Evolutionary conservation across 2,888 invertebrate species (phyloP).

Genomic region (Pachydiplax longipennis): DNA sequence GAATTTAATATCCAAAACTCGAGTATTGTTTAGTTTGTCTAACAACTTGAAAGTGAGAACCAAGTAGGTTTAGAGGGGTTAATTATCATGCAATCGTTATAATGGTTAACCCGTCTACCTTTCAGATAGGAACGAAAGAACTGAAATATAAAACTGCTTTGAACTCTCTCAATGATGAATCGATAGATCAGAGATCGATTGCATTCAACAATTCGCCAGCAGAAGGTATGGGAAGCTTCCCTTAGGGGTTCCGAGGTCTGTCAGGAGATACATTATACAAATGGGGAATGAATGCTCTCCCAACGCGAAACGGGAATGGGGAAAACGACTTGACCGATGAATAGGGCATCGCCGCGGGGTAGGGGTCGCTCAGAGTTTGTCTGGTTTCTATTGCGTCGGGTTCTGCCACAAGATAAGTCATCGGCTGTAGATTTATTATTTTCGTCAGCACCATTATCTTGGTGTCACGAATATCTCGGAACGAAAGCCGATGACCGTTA

Average conservation of each 20-base stretch:
- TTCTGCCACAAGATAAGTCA: conserved; percentile 34
- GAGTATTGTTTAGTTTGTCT: no score
- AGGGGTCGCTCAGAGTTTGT: not conserved
- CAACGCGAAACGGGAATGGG: not conserved
- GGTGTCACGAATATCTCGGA: conserved; percentile 6
- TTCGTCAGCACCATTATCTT: not conserved
- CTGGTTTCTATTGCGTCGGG: conserved; percentile 2
- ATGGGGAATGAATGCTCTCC: conserved; percentile 7
- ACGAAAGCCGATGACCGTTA: not conserved
- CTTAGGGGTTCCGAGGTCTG: not conserved
- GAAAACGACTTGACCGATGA: not conserved
- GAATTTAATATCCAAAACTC: no score
- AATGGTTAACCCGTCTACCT: not conserved
- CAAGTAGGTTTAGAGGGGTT: no score
- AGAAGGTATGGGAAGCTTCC: not conserved
- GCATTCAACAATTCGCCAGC: conserved; percentile 8
- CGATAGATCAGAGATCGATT: not conserved
- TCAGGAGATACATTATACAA: not conserved
- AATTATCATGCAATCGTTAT: not conserved
- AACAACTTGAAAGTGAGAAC: no score
- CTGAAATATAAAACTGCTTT: no score
- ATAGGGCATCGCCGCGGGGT: not conserved
- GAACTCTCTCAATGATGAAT: no score
- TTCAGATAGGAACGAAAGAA: no score
- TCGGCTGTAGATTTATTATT: not conserved